phyloP scores from a whole-genome alignment of 2,888 invertebrate genomes.

The Aleiodes testaceus region DNA sequence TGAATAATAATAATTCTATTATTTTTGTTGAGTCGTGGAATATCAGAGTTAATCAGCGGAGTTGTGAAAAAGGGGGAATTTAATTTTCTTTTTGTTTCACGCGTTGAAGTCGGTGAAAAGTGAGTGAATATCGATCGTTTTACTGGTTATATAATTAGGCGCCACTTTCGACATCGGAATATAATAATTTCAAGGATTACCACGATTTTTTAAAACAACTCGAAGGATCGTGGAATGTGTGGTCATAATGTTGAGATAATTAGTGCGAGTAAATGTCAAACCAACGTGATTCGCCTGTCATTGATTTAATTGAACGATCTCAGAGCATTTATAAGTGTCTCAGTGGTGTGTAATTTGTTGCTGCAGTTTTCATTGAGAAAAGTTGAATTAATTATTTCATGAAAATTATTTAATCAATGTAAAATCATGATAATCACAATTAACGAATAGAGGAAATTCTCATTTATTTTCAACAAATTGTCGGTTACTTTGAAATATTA shows the following conservation, averaged over 20 bases:
- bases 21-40: slow-evolving; percentile 18
- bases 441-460: too few species aligned
- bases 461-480: too few species aligned
- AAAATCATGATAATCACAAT: too few species aligned
- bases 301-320: slow-evolving; percentile 51
- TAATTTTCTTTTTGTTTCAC: too few species aligned
- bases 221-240: slow-evolving; percentile 15
- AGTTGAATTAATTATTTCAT: too few species aligned
- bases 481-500: too few species aligned
- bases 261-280: slow-evolving; percentile 44
- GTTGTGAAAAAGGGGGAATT: slow-evolving; percentile 4
- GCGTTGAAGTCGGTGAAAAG: background rate
- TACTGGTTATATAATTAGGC: slow-evolving; percentile 53
- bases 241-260: slow-evolving; percentile 50
- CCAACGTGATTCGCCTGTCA: slow-evolving; percentile 34
- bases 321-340: background rate
- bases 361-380: background rate
- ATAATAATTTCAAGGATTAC: slow-evolving; percentile 52
- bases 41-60: slow-evolving; percentile 13
- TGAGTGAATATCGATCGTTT: slow-evolving; percentile 42
- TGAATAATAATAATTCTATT: slow-evolving; percentile 30
- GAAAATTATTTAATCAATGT: too few species aligned
- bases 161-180: slow-evolving; percentile 12
- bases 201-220: slow-evolving; percentile 20
- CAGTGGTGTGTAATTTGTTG: slow-evolving; percentile 44